Base-by-base conservation (phyloP, 2,888 invertebrate species). In the Sinelater perroti region DNA sequence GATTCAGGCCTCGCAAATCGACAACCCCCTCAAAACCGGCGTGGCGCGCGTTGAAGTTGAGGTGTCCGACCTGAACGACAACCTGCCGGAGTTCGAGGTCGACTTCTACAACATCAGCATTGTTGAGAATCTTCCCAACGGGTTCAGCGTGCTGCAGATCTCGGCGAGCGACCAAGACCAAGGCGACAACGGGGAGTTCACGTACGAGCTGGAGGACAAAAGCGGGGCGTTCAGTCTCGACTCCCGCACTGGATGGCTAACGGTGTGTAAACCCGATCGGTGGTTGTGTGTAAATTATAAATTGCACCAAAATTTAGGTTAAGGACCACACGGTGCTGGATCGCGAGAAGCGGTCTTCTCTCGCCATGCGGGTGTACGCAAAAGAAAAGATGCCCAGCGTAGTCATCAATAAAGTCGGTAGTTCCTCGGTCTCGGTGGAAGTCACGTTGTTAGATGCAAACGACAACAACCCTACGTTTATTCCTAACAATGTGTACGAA, bases 71-170 rank as follows among this genome's bases (percentile, higher is more conserved):
- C 76, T 92, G 6, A 92, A 94, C 69, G 93, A 94, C 72, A 93
- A 94, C 75, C 78, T 90, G 14, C 93, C 93, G 0, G 89, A 91
- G 68, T 95, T 95, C 66, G 93, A 94, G 73, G 92, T 91, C 0
- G 93, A 93, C 69, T 87, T 91, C 69, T 94, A 95, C 73, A 94
- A 94, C 68, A 93, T 95, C 63, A 94, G 93, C 65, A 94, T 95
- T 62, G 93, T 94, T 33, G 95, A 95, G 74, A 95, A 95, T 75
- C 80, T 94, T 18, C 94, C 94, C 0, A 92, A 91, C 67, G 93
- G 93, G 1, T 87, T 87, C 69, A 86, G 86, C 66, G 86, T 87
- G 3, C 74, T 87, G 17, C 85, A 85, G 71, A 74, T 94, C 6
- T 85, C 90, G 71, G 93, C 93, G 0, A 81, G 84, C 1, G 93